Base-by-base conservation (phyloP, 2,888 invertebrate species). In the Calameuta pallipes region DNA sequence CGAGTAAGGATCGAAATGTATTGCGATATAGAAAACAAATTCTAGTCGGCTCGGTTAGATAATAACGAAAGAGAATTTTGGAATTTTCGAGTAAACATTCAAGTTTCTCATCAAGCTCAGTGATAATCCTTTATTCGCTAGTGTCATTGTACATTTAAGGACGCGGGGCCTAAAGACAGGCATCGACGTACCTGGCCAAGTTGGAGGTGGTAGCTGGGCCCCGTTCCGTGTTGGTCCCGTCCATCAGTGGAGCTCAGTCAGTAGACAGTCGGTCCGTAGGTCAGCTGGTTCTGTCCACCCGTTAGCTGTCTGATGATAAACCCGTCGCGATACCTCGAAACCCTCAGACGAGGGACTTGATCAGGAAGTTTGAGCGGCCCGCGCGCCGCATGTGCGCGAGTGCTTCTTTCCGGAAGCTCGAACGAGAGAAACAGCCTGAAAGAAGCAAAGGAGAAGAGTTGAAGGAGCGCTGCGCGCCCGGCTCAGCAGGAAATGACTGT, bases 401-500 rank as follows among this genome's bases (percentile, higher is more conserved):
- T 88, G 89, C 83, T 81, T 73, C 75, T 75, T 69, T n/a, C 73
- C 69, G 36, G 31, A 68, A 75, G 77, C 79, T 69, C 70, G 71
- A 71, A 56, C 37, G 69, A 23, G 68, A 74, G 31, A 15, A 34
- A 23, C 73, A 4, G 12, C 37, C 12, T 69, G 68, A 31, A 31
- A 31, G 31, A 56, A 68, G 76, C 76, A 69, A 15, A 70, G 75
- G 73, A 36, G 75, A 78, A 78, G 33, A 35, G 73, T 73, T 36
- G 56, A 77, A 41, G 80, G 82, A 76, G 80, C 80, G 82, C 77
- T 81, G 80, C 76, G 76, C 75, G 79, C 77, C 78, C 80, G 80
- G 82, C 81, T 82, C 82, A 80, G 79, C 83, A 82, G 88, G 88
- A 87, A 90, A 97, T 97, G 97, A 97, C 97, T 90, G 95, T 97